Evolutionary conservation across 2,113 vertebrate genomes (phyloP), one percentile per base, ranked within the genome.

Genomic region (Bagarius yarrelli): DNA sequence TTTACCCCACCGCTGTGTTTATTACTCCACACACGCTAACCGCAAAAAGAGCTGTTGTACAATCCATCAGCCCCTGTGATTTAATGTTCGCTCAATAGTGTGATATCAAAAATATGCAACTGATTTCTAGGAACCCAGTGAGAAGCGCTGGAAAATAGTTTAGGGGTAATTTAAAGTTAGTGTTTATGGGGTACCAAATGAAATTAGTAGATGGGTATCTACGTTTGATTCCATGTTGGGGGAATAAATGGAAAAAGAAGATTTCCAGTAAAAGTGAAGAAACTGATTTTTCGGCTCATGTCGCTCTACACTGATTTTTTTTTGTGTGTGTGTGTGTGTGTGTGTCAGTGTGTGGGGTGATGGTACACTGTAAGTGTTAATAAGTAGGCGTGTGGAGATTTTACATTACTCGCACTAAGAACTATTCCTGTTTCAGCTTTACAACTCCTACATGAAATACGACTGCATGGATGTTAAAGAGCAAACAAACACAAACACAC

Each of bases 371-470:
- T 82, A 79, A 83, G 87, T 88, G 75, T 52, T 85, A 74, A 86
- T 87, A 88, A 88, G 91, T 90, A 89, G 90, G 88, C 86, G 91
- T 83, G 88, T 61, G 87, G 87, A 83, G 85, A 76, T 87, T 88
- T 89, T 89, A 87, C 85, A 90, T 86, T 87, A 66, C 88, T 89
- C 52, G 23, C 81, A 89, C 82, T 86, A 63, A 85, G 85, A 88
- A 76, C 84, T 85, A 85, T 89, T 87, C 83, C 85, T 87, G 87
- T 88, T 88, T 76, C 87, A 88, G 84, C 86, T 89, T 88, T 83
- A 78, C 83, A 86, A 83, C 87, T 87, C 83, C 85, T 87, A 84
- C 85, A 69, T 88, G 25, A 88, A 90, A 86, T 86, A 80, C 88
- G 87, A 88, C 88, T 88, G 83, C 85, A 80, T 83, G 30, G 70